Percentiles rank a stretch among this genome's conserved stretches.
These are phyloP conservation scores for Turnix velox DNA, from an alignment of 2,113 vertebrate species.

Conservation along the genomic window DNA sequence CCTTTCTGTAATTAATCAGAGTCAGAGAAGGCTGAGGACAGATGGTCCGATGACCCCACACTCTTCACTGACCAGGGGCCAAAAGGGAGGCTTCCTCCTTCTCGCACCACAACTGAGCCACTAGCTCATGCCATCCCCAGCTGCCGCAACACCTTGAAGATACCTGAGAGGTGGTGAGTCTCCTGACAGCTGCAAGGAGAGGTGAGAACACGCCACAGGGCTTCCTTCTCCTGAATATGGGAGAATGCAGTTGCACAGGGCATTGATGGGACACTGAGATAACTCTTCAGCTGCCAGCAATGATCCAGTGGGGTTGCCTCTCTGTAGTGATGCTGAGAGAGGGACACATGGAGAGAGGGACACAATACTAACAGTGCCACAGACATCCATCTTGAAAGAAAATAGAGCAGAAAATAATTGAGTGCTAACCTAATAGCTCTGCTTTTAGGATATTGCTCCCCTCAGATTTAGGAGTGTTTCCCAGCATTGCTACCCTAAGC, in stretches of 20 bases:
- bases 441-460: background rate
- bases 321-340: background rate
- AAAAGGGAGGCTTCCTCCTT: background rate
- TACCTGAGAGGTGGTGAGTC: background rate
- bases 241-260: background rate
- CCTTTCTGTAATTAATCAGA: background rate
- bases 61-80: fast-evolving
- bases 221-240: background rate
- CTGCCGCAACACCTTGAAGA: too few relatives aligned
- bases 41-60: background rate
- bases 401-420: background rate
- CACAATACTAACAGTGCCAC: background rate
- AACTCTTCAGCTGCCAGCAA: background rate
- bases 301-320: background rate
- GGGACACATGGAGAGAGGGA: too few relatives aligned
- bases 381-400: background rate
- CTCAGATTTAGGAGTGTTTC: background rate
- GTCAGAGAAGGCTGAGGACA: background rate
- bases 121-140: background rate
- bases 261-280: background rate
- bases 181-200: background rate
- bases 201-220: background rate
- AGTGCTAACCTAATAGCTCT: background rate
- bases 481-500: background rate
- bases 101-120: background rate